Evolutionary conservation across 1,140 invertebrate genomes (phyloP), one percentile per base, ranked within the genome.

Genomic region (Papilio polyxenes): DNA sequence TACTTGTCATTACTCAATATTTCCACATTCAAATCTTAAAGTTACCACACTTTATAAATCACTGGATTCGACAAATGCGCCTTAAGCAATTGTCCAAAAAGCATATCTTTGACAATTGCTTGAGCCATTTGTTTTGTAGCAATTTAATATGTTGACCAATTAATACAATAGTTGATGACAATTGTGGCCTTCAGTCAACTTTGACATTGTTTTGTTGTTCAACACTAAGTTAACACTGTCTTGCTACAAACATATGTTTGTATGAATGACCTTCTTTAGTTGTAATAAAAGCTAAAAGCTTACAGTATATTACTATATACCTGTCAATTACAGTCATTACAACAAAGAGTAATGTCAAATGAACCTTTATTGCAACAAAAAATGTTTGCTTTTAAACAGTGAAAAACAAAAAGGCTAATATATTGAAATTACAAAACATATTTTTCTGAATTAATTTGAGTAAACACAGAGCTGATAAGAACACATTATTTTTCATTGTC

Each of bases 1-100:
- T 92, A 59, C 56, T 90, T 90, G 90, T 90, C 90, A 92, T 90
- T 93, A 89, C 87, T 89, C 91, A 87, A 86, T 83, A 86, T 91
- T 87, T 91, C 90, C 89, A 89, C 90, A 92, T 86, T 53, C 80
- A 51, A 51, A 78, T 82, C 79, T 79, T 37, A 83, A 82, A 83
- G 81, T 81, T 83, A 87, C 13, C 65, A 72, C 31, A 72, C n/a
- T 15, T 37, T 65, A 37, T 31, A 31, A 31, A 31, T 31, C 23
- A 31, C 23, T 31, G 23, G 23, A 31, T 31, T 31, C 23, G 23
- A 31, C 23, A 31, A 31, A 31, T 37, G 31, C 37, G 3, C 23
- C 23, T 37, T 31, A 31, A 13, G 62, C 11, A 13, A 44, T 44
- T 44, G 40, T 44, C 40, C 40, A 31, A 65, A 10, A 17, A 13